Evolutionary conservation across 2,113 vertebrate genomes (phyloP).

Genomic region (Pholis gunnellus): DNA sequence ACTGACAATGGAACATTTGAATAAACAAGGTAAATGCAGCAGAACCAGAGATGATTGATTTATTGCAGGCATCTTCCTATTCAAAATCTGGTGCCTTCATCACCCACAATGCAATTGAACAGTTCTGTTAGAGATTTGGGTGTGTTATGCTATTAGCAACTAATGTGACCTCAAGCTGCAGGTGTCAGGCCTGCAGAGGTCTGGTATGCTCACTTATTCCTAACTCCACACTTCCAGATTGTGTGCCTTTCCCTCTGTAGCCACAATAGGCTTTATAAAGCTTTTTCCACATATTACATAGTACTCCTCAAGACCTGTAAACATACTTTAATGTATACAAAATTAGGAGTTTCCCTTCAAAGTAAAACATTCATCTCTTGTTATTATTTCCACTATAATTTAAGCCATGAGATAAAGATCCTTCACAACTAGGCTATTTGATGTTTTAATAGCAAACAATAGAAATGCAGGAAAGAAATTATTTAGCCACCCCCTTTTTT

Average conservation of each 20-base stretch:
- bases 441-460: constrained; percentile 1
- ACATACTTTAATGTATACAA: not conserved
- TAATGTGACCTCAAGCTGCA: not conserved
- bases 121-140: not conserved
- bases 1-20: not conserved
- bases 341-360: not conserved
- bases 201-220: not conserved
- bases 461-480: not conserved
- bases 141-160: not conserved
- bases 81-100: not conserved
- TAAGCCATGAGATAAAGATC: not conserved
- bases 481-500: not conserved
- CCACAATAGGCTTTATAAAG: not conserved
- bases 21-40: not conserved
- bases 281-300: not conserved
- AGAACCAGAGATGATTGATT: not conserved
- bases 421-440: not conserved
- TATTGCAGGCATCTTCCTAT: not conserved
- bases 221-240: not conserved
- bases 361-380: not conserved
- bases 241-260: not conserved
- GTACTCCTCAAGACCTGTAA: not conserved
- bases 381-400: not conserved
- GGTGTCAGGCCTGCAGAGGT: not conserved
- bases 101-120: not conserved